Percentiles rank a stretch among this genome's conserved stretches.
Evolutionary conservation across 2,797 vertebrate species (phyloP).

Genomic region (Loris lydekkerianus): DNA sequence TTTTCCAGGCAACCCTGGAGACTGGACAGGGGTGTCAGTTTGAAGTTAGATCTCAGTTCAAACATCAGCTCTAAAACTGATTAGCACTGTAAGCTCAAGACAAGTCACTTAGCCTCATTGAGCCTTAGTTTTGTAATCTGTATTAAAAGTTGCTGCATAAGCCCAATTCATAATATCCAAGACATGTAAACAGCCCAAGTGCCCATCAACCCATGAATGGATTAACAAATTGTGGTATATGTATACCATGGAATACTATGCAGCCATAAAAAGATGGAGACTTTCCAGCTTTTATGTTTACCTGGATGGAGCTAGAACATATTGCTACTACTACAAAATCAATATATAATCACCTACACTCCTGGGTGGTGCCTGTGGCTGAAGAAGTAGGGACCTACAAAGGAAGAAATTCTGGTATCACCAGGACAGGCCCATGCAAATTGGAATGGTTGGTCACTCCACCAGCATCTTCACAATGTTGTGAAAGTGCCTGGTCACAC

Average conservation of each 20-base stretch:
- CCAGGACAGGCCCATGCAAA: background rate
- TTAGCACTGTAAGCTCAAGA: background rate
- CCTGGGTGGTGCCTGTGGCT: too few species aligned
- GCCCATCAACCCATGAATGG: too few species aligned
- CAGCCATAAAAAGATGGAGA: too few species aligned
- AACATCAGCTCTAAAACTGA: background rate
- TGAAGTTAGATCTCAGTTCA: background rate
- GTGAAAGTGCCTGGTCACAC: background rate
- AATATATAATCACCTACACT: too few species aligned
- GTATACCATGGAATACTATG: too few species aligned
- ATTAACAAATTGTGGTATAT: too few species aligned
- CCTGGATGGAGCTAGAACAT: too few species aligned
- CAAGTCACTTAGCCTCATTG: background rate
- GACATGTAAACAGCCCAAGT: too few species aligned
- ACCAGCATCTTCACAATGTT: background rate
- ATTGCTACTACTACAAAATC: too few species aligned
- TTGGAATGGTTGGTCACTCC: background rate
- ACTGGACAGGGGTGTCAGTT: background rate
- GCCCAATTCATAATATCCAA: too few species aligned
- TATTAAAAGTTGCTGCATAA: background rate
- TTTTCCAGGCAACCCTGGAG: background rate
- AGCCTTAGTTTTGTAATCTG: background rate
- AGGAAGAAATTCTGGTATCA: background rate
- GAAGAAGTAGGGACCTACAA: too few species aligned
- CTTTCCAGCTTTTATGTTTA: too few species aligned